A percentile compares a stretch with the other conserved stretches of the same genome.
These are phyloP conservation scores for Cavia porcellus DNA, from an alignment of 2,113 vertebrate genomes.

Conservation along the genomic window DNA sequence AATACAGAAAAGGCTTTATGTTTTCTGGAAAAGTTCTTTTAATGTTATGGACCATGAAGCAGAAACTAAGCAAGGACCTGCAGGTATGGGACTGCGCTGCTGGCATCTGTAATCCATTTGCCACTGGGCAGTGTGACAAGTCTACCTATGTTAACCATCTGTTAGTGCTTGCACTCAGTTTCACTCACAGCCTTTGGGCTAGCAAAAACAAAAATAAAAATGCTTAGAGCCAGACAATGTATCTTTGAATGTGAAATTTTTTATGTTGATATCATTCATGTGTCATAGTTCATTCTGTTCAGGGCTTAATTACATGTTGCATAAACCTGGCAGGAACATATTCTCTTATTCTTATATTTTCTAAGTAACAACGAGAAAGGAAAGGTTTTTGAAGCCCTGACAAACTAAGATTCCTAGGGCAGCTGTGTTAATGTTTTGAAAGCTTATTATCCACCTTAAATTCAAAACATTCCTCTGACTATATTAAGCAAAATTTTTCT, in stretches of 20 bases:
- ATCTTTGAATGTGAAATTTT: neutral
- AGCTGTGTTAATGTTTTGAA: conserved; percentile 28
- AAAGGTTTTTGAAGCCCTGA: neutral
- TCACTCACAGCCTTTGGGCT: conserved; percentile 54
- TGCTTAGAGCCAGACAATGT: neutral
- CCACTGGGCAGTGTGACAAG: conserved; percentile 63
- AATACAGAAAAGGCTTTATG: neutral
- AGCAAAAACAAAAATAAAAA: conserved; percentile 52
- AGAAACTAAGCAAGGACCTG: conserved; percentile 44
- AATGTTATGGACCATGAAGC: conserved; percentile 37
- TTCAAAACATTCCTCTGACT: neutral
- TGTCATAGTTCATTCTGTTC: neutral
- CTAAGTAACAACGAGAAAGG: neutral
- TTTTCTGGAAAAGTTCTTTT: neutral
- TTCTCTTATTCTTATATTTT: neutral
- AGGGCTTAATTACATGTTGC: neutral
- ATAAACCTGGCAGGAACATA: neutral
- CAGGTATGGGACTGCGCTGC: conserved; percentile 28
- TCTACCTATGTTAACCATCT: conserved; percentile 74
- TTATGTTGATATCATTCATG: neutral
- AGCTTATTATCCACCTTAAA: neutral
- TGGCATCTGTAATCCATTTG: conserved; percentile 3
- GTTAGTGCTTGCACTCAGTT: conserved; percentile 61
- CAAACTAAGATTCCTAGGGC: neutral
- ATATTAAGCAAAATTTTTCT: neutral